Evolutionary conservation across 2,113 vertebrate genomes (phyloP).

Genomic region (Alces alces): DNA sequence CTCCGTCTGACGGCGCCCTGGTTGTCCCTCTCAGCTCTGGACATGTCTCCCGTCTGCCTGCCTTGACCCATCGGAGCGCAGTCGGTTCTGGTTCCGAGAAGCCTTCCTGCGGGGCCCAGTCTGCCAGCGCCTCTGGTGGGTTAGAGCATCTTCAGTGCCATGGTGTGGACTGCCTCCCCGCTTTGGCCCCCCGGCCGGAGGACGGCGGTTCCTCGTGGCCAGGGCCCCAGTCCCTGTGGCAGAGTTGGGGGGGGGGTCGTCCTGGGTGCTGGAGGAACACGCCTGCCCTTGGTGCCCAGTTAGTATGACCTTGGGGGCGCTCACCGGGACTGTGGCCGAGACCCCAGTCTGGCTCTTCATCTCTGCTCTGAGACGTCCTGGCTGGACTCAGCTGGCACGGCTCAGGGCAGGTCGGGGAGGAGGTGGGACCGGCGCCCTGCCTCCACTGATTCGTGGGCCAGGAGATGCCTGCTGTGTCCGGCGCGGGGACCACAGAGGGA

Average conservation of each 20-base stretch:
- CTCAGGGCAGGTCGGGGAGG: no score
- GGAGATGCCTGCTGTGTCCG: neutral
- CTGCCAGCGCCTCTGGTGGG: neutral
- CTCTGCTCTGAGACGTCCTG: neutral
- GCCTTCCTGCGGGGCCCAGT: neutral
- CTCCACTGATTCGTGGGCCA: accelerated
- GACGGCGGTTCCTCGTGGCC: neutral
- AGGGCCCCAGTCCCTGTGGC: neutral
- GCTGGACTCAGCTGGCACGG: accelerated
- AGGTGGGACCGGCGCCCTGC: accelerated
- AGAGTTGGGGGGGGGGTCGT: neutral
- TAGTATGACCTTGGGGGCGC: no score
- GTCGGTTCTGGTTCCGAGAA: neutral
- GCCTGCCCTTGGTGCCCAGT: neutral
- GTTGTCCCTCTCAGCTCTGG: neutral
- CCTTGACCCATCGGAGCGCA: neutral
- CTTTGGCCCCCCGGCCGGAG: accelerated
- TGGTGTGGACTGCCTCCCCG: accelerated
- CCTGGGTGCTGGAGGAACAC: no score
- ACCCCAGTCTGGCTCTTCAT: no score
- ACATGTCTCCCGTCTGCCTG: neutral
- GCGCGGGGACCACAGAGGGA: accelerated
- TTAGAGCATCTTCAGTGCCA: accelerated
- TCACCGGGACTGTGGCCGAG: accelerated
- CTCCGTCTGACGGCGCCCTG: neutral